These are phyloP conservation scores for Sipunculus nudus DNA, from an alignment of 2,888 invertebrate genomes.

Conservation along the genomic window DNA sequence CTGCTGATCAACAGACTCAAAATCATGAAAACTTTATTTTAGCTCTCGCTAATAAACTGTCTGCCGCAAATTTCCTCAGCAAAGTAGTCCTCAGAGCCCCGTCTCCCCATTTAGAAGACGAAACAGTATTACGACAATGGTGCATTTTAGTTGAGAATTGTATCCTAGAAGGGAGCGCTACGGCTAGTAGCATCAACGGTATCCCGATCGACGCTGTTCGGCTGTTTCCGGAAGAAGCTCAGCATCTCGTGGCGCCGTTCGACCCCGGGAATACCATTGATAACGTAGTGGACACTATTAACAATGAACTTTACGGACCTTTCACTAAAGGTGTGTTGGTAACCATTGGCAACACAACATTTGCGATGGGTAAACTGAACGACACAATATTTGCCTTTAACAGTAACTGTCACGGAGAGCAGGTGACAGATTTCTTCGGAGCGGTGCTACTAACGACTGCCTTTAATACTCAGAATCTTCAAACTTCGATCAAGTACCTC, in stretches of 20 bases:
- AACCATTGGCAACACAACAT: constrained; percentile 41
- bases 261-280: constrained; percentile 40
- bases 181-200: constrained; percentile 30
- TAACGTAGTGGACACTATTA: constrained; percentile 37
- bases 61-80: constrained; percentile 39
- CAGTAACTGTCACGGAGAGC: constrained; percentile 41
- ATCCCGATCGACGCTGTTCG: constrained; percentile 35
- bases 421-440: constrained; percentile 41
- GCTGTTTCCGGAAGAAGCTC: constrained; percentile 38
- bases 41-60: constrained; percentile 39
- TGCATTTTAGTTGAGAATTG: constrained; percentile 42
- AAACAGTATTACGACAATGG: constrained; percentile 34
- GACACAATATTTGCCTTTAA: constrained; percentile 42
- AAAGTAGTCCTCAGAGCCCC: constrained; percentile 32
- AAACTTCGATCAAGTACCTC: constrained; percentile 37
- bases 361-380: constrained; percentile 34
- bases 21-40: constrained; percentile 35
- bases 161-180: constrained; percentile 39
- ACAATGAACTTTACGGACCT: constrained; percentile 40
- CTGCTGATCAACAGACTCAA: constrained; percentile 42
- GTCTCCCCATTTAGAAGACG: constrained; percentile 35
- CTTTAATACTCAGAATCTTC: constrained; percentile 43
- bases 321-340: constrained; percentile 40
- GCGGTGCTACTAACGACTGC: constrained; percentile 38
- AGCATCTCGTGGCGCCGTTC: constrained; percentile 34